phyloP scores from a whole-genome alignment of 2,797 vertebrate genomes.

The Thripadectes ignobilis region DNA sequence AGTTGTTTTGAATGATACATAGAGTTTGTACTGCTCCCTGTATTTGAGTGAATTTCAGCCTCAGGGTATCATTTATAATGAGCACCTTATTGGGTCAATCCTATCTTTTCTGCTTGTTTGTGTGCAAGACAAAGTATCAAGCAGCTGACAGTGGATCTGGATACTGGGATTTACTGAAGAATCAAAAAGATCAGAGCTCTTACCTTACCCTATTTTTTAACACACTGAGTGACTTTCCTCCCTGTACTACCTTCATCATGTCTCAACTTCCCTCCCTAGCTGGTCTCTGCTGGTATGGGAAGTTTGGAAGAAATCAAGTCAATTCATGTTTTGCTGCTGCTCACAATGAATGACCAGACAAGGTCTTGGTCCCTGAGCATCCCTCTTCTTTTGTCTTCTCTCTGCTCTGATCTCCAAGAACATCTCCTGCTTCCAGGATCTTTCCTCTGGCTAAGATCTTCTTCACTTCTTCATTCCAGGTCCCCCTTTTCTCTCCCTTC shows the following conservation, averaged over 20 bases:
- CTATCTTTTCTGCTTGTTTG: neutral
- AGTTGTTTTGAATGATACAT: neutral
- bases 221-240: neutral
- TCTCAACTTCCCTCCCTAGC: neutral
- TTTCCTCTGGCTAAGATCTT: neutral
- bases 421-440: neutral
- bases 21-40: neutral
- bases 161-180: neutral
- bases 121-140: neutral
- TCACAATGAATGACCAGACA: neutral
- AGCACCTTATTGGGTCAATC: neutral
- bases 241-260: neutral
- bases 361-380: neutral
- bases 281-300: neutral
- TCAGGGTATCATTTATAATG: neutral
- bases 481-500: neutral
- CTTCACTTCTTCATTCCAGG: neutral
- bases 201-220: neutral
- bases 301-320: neutral
- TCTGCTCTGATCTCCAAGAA: neutral
- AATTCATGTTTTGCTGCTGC: neutral
- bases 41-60: neutral
- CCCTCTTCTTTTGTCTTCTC: neutral
- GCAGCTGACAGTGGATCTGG: rapidly evolving
- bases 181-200: neutral